Percentiles rank a stretch among this genome's conserved stretches.
Evolutionary conservation across 2,888 invertebrate genomes (phyloP).

Genomic region (Falcaria lacertinaria): DNA sequence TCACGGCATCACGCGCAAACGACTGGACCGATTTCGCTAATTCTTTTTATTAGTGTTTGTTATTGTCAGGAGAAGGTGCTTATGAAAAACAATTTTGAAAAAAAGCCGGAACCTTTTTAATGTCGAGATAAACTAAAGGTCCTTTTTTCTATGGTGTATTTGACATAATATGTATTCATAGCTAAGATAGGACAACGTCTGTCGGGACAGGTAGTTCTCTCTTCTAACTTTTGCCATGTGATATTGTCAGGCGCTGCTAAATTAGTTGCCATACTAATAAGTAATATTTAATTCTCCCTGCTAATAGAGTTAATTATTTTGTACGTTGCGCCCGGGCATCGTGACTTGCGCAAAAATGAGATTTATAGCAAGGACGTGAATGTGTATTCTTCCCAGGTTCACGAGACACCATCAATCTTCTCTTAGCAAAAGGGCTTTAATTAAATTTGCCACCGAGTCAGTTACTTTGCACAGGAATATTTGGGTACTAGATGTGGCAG

Average conservation of each 20-base stretch:
- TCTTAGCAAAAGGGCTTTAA: constrained; percentile 38
- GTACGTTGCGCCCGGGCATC: constrained; percentile 4
- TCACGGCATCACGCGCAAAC: no score
- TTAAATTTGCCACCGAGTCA: constrained; percentile 45
- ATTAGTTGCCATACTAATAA: background rate
- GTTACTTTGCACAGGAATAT: constrained; percentile 17
- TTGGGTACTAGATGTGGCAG: constrained; percentile 8
- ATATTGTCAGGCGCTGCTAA: constrained; percentile 7
- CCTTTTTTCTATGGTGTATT: no score
- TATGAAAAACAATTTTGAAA: no score
- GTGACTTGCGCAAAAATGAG: constrained; percentile 23
- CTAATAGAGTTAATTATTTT: constrained; percentile 11
- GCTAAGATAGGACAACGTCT: no score
- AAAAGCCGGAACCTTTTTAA: no score
- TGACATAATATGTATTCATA: no score
- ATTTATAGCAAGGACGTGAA: constrained; percentile 34
- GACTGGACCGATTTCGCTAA: no score
- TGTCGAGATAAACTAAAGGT: no score
- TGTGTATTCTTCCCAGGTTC: constrained; percentile 24
- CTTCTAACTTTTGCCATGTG: no score
- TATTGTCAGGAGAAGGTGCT: no score
- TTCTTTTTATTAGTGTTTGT: no score
- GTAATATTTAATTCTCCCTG: background rate
- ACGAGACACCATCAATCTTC: constrained; percentile 37
- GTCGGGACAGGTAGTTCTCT: no score